Conservation (phyloP, 2,888 invertebrate species). For the Hyposoter didymator region DNA sequence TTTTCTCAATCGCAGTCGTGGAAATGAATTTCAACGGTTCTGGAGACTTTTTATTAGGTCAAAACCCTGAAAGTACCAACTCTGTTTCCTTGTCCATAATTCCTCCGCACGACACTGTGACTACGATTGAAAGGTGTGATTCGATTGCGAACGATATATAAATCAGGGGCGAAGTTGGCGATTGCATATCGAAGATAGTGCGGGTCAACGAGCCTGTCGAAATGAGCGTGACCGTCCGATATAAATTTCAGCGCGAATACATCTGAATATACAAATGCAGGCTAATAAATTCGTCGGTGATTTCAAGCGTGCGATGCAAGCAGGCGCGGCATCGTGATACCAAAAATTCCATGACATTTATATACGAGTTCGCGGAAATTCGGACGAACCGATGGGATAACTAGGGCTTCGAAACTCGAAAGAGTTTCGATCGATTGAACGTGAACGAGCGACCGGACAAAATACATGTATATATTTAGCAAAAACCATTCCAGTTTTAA, state of each 20-base stretch:
- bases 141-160: not conserved
- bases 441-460: conserved; percentile 27
- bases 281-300: conserved; percentile 66
- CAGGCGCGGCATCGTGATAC: conserved; percentile 51
- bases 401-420: conserved; percentile 50
- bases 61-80: not conserved
- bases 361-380: conserved; percentile 58
- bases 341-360: conserved; percentile 54
- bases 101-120: not conserved
- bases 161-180: not conserved
- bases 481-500: conserved; percentile 35
- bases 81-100: not conserved
- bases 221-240: conserved; percentile 21
- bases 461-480: conserved; percentile 35
- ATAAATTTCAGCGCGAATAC: conserved; percentile 26
- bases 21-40: not conserved
- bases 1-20: not conserved
- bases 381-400: conserved; percentile 19
- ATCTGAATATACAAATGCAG: conserved; percentile 40
- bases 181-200: not conserved
- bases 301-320: conserved; percentile 46
- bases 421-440: conserved; percentile 70
- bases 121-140: not conserved
- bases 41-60: not conserved
- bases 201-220: conserved; percentile 31